phyloP scores from a whole-genome alignment of 2,888 invertebrate genomes.

The Gandaritis pyraliata region DNA sequence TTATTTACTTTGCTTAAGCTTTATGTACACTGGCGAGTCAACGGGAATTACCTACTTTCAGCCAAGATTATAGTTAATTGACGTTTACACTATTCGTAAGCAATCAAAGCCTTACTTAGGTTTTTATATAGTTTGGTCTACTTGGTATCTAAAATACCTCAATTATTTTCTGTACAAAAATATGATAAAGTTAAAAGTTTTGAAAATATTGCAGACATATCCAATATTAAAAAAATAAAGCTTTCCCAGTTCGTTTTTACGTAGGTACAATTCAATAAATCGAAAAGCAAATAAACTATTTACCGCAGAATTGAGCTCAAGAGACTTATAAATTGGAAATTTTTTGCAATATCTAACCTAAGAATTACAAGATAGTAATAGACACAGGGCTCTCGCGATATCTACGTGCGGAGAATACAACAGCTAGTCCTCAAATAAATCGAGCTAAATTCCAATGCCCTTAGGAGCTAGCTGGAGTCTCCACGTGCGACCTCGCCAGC shows the following conservation, averaged over 20 bases:
- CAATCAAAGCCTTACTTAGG: no score
- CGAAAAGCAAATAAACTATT: slow-evolving; percentile 15
- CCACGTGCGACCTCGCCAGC: slow-evolving; percentile 27
- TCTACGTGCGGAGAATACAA: slow-evolving; percentile 25
- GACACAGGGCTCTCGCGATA: slow-evolving; percentile 11
- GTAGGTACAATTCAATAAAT: slow-evolving; percentile 13
- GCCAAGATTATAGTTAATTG: slow-evolving; percentile 10
- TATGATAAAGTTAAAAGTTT: neutral
- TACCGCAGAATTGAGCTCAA: slow-evolving; percentile 19
- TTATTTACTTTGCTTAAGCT: slow-evolving; percentile 27
- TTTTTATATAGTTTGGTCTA: no score
- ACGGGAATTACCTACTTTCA: slow-evolving; percentile 1
- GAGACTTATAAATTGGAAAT: slow-evolving; percentile 20
- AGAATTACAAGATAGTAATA: neutral
- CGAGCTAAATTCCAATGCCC: slow-evolving; percentile 18
- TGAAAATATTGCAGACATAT: neutral
- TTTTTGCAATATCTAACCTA: slow-evolving; percentile 18
- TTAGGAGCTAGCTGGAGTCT: slow-evolving; percentile 17
- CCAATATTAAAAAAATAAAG: slow-evolving; percentile 1
- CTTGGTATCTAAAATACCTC: no score
- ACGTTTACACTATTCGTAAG: neutral
- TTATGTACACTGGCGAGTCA: slow-evolving; percentile 14
- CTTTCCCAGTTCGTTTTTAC: slow-evolving; percentile 4
- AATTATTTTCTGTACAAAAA: neutral
- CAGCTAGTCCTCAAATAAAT: slow-evolving; percentile 15